Evolutionary conservation across 2,888 invertebrate species (phyloP), one percentile per base, ranked within the genome.

Genomic region (Agriopis marginaria): DNA sequence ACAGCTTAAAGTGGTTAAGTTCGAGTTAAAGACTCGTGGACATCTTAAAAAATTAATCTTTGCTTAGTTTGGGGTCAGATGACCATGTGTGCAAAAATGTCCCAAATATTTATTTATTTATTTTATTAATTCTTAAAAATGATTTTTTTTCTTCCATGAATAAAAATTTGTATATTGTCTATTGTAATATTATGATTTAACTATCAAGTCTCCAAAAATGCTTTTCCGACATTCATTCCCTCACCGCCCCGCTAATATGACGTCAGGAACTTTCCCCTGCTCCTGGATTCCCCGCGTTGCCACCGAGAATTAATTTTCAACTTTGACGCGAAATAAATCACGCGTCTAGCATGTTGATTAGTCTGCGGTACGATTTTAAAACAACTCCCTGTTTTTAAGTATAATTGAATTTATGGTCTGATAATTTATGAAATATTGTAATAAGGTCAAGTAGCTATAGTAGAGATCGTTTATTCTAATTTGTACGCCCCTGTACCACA

Each of bases 291-390:
- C 12, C 12, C 58, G 6, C 59, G 11, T 39, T 73, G 79, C 82
- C 83, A 87, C 87, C 86, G 83, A 84, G 89, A 91, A 91, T 92
- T 91, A 92, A 92, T 91, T 91, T 83, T 90, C 85, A 91, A 91
- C 86, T 90, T 90, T 88, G 88, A 89, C 86, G 84, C 81, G 82
- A 88, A 89, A 90, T 89, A 90, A 90, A 89, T 89, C 86, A 87
- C 89, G 89, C 77, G 85, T 76, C 75, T 79, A 82, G 90, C 90
- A 90, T 91, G 83, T 83, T 88, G 89, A 91, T 91, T 86, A 88
- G 86, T 81, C 75, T 81, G 80, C 70, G 82, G 81, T 81, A 81
- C 78, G 75, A 79, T 83, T 87, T 82, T 81, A 79, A 84, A 86
- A 86, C 83, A 82, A 84, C 83, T 83, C 84, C 75, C 71, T 77